Base-by-base conservation (phyloP, 2,113 vertebrate species). In the Dasyurus viverrinus region DNA sequence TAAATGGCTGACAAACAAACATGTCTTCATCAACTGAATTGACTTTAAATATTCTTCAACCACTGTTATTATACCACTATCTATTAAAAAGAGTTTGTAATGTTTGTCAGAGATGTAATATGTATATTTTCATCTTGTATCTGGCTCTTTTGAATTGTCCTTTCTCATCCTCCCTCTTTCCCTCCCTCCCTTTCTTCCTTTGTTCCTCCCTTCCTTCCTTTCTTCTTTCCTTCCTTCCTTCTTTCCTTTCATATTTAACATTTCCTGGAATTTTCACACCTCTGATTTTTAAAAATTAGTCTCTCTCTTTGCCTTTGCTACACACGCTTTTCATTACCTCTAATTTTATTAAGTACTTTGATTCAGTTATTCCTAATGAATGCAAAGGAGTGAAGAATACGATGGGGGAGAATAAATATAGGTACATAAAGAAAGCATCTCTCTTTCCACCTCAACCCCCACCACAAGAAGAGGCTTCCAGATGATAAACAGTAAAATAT, bases 31-130 rank as follows among this genome's bases (percentile, higher is more conserved):
- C 53, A 89, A 89, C 3, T 55, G n/a, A 92, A 16, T 54, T 53
- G 53, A 53, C 89, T 97, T 8, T 48, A 95, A 95, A 90, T 92
- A 25, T 30, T 94, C 68, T 90, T 93, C 48, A 48, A 48, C 5
- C 48, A 48, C 47, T 48, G 48, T 7, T 48, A 48, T 48, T 8
- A 48, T 48, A 48, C 48, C 48, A 48, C 7, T 48, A 48, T 6
- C 48, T 48, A 48, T 48, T 48, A 48, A 48, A 48, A 48, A 6
- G 48, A 48, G 48, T 48, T 48, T 48, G 48, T 8, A 48, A 48
- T 48, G 3, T 48, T 48, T 48, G 7, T 48, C 48, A 48, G 48
- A 48, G 60, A 36, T 68, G 4, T 12, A 68, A 36, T 68, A 14
- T 68, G 30, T n/a, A 1, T 68, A 14, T 16, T 16, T 4, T n/a